Evolutionary conservation across 2,888 invertebrate genomes (phyloP), one percentile per base, ranked within the genome.

Genomic region (Tortrix viridana): DNA sequence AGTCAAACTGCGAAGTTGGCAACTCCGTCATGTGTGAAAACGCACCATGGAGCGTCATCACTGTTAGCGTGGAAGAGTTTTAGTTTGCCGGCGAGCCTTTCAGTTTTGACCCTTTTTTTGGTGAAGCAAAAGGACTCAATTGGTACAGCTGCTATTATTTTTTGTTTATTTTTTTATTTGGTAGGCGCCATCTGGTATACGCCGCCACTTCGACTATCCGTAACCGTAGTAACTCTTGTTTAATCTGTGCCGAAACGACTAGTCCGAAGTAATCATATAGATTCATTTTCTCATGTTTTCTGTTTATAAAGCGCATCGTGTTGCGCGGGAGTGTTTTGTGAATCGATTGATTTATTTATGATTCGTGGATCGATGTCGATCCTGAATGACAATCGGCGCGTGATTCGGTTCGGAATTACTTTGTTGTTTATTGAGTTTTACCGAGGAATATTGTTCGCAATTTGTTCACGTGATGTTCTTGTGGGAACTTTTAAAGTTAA

Each of bases 291-390:
- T 22, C 22, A 14, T 47, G 20, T 7, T 20, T 47, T 47, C 12
- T 16, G n/a, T 44, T 44, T 18, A 9, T 18, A 19, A 14, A 19
- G 12, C 20, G 20, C 46, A 46, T 2, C 49, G 9, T 9, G 32
- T 12, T 16, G 18, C 32, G 16, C 38, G 5, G 22, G 22, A 20
- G 20, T 48, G 20, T 60, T 62, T 46, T 52, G 46, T n/a, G 62
- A 62, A 62, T 16, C 62, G 18, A 9, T 19, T 20, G 56, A 9
- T 50, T 56, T 62, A 62, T 57, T 44, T 62, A 57, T 62, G 62
- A 57, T 62, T 62, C 56, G 44, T 14, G 56, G 62, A 57, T 37
- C 38, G 50, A 5, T 41, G 26, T 9, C 52, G 16, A 7, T 7
- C 1, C 46, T 37, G 56, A 56, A 62, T 62, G 23, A 16, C 56